Evolutionary conservation across 2,113 vertebrate genomes (phyloP).

Genomic region (Dromas ardeola): DNA sequence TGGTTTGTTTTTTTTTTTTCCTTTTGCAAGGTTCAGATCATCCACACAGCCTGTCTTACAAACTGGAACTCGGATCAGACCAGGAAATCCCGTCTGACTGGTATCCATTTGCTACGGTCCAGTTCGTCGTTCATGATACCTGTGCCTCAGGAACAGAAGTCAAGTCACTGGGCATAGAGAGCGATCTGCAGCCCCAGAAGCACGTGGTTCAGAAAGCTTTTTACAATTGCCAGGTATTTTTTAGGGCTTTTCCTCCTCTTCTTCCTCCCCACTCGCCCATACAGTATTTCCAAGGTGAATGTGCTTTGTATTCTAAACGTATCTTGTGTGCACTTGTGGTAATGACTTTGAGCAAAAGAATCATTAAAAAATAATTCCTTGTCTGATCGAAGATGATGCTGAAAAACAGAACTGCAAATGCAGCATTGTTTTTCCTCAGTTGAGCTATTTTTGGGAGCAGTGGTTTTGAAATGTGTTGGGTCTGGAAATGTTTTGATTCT

Average conservation of each 20-base stretch:
- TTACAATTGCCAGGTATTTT: conserved; percentile 89
- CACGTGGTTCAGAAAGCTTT: conserved; percentile 84
- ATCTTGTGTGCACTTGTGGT: neutral
- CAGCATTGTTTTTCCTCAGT: neutral
- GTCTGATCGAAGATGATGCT: neutral
- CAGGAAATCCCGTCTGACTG: conserved; percentile 93
- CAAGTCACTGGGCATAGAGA: conserved; percentile 86
- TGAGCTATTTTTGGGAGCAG: neutral
- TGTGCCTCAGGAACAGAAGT: conserved; percentile 86
- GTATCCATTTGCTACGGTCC: conserved; percentile 90
- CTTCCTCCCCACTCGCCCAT: neutral
- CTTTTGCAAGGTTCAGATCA: conserved; percentile 84
- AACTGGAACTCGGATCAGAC: conserved; percentile 94
- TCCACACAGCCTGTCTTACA: conserved; percentile 92
- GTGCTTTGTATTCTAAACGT: neutral
- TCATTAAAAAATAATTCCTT: conserved; percentile 30
- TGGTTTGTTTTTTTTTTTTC: neutral
- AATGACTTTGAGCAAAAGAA: neutral
- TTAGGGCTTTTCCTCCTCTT: neutral
- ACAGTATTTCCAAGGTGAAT: neutral
- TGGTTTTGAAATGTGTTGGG: neutral
- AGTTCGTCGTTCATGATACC: conserved; percentile 84
- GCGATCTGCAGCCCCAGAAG: conserved; percentile 94
- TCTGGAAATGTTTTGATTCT: conserved; percentile 10
- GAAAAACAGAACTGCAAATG: neutral